phyloP scores from a whole-genome alignment of 2,797 vertebrate species.

The Garrulus glandarius region DNA sequence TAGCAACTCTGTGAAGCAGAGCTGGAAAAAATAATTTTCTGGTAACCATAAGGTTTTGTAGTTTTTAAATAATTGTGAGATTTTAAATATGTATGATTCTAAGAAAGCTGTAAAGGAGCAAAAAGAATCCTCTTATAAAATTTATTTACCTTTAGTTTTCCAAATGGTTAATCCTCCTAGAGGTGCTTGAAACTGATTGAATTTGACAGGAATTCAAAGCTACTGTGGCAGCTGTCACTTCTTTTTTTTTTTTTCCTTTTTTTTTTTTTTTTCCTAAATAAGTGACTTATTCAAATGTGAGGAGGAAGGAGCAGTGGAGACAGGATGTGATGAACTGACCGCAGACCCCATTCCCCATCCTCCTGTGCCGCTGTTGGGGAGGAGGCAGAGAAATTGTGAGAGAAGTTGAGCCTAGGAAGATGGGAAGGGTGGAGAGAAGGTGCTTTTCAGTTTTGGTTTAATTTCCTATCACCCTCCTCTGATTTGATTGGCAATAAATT shows the following conservation, averaged over 20 bases:
- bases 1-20: background rate
- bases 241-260: too few species aligned
- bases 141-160: background rate
- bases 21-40: background rate
- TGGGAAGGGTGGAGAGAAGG: too few species aligned
- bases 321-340: background rate
- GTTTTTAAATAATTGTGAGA: background rate
- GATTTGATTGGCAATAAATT: background rate
- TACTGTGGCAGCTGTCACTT: too few species aligned
- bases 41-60: background rate
- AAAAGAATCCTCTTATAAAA: background rate
- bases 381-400: background rate
- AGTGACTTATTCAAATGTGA: background rate
- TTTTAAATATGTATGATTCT: background rate
- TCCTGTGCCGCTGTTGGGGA: rapidly evolving
- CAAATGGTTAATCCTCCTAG: background rate
- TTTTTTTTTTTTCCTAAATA: background rate
- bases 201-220: background rate
- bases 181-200: background rate
- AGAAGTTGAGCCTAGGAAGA: background rate
- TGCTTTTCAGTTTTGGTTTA: background rate
- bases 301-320: background rate
- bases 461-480: background rate
- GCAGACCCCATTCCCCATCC: background rate
- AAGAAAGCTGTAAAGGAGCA: background rate